Conservation (phyloP, 2,113 vertebrate genomes). For the Perca schrenkii region DNA sequence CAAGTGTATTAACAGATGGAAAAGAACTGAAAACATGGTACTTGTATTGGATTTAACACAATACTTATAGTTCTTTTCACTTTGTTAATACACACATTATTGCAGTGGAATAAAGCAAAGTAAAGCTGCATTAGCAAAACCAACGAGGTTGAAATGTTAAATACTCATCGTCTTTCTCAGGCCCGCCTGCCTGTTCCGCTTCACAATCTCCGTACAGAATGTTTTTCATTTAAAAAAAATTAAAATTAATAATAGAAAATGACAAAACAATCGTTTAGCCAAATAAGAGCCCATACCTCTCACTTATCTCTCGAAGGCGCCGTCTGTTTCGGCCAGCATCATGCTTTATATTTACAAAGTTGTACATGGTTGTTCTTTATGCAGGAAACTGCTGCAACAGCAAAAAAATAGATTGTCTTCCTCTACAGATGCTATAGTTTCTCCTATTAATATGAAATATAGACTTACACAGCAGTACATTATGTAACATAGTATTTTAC, state of each 20-base stretch:
- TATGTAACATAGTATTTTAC: slow-evolving; percentile 29
- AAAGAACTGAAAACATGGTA: neutral
- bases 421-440: slow-evolving; percentile 36
- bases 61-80: accelerated
- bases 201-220: slow-evolving; percentile 25
- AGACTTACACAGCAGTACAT: slow-evolving; percentile 34
- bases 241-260: slow-evolving; percentile 38
- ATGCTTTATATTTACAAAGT: slow-evolving; percentile 89
- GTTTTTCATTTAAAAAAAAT: slow-evolving; percentile 8
- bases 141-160: slow-evolving; percentile 24
- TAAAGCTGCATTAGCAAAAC: slow-evolving; percentile 1
- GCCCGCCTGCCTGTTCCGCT: neutral
- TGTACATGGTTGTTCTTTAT: slow-evolving; percentile 71
- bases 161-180: slow-evolving; percentile 22
- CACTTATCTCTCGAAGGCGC: slow-evolving; percentile 8
- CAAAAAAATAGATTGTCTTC: slow-evolving; percentile 33
- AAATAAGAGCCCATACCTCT: slow-evolving; percentile 5
- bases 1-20: neutral
- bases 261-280: slow-evolving; percentile 65
- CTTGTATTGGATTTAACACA: neutral
- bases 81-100: neutral
- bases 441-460: slow-evolving; percentile 46
- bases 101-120: slow-evolving; percentile 35
- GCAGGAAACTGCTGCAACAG: slow-evolving; percentile 44
- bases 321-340: slow-evolving; percentile 31